Evolutionary conservation across 2,113 vertebrate species (phyloP), one percentile per base, ranked within the genome.

Genomic region (Mormyrus lacerda): DNA sequence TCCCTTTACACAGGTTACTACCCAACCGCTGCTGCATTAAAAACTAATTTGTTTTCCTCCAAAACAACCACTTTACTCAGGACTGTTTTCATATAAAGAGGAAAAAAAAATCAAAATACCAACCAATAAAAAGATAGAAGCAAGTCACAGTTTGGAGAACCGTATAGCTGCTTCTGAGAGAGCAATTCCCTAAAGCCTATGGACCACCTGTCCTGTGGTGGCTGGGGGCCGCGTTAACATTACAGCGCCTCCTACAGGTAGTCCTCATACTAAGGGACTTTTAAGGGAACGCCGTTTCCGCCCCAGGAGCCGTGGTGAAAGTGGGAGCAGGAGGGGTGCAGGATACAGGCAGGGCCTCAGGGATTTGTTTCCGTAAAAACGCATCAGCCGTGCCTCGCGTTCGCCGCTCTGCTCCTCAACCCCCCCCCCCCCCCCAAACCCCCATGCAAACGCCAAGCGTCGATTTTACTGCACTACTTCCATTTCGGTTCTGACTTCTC

Each of bases 51-150:
- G 35, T 73, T 42, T 42, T 39, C 76, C 73, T 89, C 24, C 39
- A 76, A 90, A 85, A 88, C 61, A 42, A 73, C 53, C 58, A 86
- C 61, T 89, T 69, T 88, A 31, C 89, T 90, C 89, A 90, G 89
- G 87, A 90, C 88, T 83, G 31, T 84, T 89, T 89, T 85, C 51
- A 89, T 61, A 47, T 89, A 61, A 87, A 87, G 31, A 35, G 24
- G 42, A 19, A 51, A 69, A 89, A 86, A 11, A 47, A 86, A n/a
- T n/a, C n/a, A 45, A 83, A 15, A 15, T 35, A 44, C 7, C 3
- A 47, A 53, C 21, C 39, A 82, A 90, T n/a, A 82, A 58, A 45
- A 47, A 44, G 6, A 47, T 31, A 61, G 7, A 44, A 84, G 42
- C 15, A 42, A 55, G 44, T 27, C 76, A 86, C 85, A 44, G 35